These are phyloP conservation scores for Phenacoccus solenopsis DNA, from an alignment of 1,140 invertebrate genomes.

Conservation along the genomic window DNA sequence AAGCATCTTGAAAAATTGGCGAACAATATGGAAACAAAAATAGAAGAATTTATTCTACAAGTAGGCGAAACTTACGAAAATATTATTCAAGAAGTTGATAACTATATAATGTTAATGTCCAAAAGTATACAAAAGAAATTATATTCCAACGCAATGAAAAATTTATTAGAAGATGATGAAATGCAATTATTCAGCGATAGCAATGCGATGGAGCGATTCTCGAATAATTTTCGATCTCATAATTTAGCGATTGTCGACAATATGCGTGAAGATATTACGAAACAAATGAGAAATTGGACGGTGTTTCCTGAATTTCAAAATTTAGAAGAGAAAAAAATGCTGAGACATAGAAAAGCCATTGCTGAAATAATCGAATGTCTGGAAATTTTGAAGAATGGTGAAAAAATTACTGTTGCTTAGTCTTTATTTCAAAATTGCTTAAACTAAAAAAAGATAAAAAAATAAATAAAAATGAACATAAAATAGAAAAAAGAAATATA, in stretches of 20 bases:
- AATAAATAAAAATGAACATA: no score
- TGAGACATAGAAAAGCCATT: background rate
- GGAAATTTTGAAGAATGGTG: background rate
- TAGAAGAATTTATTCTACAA: background rate
- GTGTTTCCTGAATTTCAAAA: background rate
- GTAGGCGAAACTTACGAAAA: background rate
- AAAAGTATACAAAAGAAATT: constrained; percentile 1
- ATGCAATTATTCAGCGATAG: background rate
- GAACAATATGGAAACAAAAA: background rate
- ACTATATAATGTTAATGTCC: background rate
- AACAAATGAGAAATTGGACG: background rate
- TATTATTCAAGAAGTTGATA: background rate
- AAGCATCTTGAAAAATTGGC: background rate
- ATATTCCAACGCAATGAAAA: background rate
- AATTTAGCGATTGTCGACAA: background rate
- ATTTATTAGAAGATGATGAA: background rate
- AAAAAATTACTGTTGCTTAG: background rate
- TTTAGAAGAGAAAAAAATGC: background rate
- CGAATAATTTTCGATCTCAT: background rate
- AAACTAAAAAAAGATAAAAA: no score
- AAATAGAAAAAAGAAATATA: no score
- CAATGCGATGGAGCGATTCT: background rate
- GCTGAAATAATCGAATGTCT: background rate
- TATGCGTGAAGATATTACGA: background rate
- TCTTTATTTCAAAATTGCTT: no score